phyloP scores from a whole-genome alignment of 2,888 invertebrate genomes.

The Stegophylla sp. region DNA sequence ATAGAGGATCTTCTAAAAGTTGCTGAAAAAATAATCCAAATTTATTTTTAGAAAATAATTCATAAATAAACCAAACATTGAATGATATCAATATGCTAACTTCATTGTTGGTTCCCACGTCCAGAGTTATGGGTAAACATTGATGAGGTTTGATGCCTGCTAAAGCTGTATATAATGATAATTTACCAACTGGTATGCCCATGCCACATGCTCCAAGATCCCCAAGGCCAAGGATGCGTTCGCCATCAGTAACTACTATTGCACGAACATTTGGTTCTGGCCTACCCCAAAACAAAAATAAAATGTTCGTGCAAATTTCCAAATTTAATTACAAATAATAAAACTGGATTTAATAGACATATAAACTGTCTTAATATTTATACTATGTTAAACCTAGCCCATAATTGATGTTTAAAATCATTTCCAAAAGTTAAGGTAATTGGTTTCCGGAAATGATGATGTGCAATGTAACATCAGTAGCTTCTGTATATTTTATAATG shows the following conservation, averaged over 20 bases:
- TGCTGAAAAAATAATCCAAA: constrained; percentile 67
- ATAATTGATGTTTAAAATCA: too few relatives aligned
- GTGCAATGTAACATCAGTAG: too few relatives aligned
- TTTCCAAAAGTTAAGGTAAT: too few relatives aligned
- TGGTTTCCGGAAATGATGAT: too few relatives aligned
- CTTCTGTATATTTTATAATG: too few relatives aligned
- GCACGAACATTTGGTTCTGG: constrained; percentile 85
- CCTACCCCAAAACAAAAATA: constrained; percentile 66
- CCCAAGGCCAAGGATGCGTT: constrained; percentile 94
- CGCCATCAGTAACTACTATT: constrained; percentile 95
- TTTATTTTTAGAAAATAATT: background rate
- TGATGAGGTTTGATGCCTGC: constrained; percentile 96
- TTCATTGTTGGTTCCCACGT: constrained; percentile 94
- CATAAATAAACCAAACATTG: background rate
- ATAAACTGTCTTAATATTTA: too few relatives aligned
- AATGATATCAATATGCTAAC: constrained; percentile 64
- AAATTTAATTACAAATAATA: too few relatives aligned
- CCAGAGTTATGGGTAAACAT: constrained; percentile 90
- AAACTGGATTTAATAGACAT: too few relatives aligned
- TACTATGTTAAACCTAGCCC: too few relatives aligned
- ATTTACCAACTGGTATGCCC: constrained; percentile 98
- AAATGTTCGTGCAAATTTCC: constrained; percentile 47
- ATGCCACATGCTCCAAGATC: constrained; percentile 96
- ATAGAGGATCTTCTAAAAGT: constrained; percentile 89
- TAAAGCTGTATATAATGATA: constrained; percentile 92